Evolutionary conservation across 2,888 invertebrate species (phyloP).

Genomic region (Mesorhabditis spiculigera): DNA sequence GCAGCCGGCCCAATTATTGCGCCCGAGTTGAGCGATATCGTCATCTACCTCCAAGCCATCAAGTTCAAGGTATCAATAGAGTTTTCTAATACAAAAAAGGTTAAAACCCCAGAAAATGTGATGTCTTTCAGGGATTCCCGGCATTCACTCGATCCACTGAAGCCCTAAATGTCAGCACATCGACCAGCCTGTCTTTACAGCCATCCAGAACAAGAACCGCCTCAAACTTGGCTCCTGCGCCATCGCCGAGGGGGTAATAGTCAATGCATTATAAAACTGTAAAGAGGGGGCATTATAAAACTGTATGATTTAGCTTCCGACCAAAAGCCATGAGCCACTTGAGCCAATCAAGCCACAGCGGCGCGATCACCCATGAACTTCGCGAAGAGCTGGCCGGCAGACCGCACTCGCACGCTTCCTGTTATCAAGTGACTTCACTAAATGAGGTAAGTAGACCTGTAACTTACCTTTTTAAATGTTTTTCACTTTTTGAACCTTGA

Average conservation of each 20-base stretch:
- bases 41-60: conserved; percentile 88
- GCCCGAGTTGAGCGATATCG: conserved; percentile 84
- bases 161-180: background rate
- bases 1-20: conserved; percentile 62
- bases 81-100: background rate
- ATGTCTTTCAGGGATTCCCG: background rate
- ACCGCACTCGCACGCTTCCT: conserved; percentile 50
- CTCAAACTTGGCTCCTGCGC: conserved; percentile 26
- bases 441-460: conserved; percentile 69
- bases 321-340: conserved; percentile 2
- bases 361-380: background rate
- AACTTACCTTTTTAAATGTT: background rate
- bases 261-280: background rate
- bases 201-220: background rate
- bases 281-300: background rate
- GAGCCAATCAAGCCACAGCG: background rate
- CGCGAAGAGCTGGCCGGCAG: conserved; percentile 14
- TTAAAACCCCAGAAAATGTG: background rate
- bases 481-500: background rate
- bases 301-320: background rate
- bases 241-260: conserved; percentile 12
- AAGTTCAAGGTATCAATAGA: conserved; percentile 71
- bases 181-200: background rate
- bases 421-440: conserved; percentile 73
- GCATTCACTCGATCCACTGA: background rate